phyloP scores from a whole-genome alignment of 2,797 vertebrate genomes.

The Thalassophryne amazonica region DNA sequence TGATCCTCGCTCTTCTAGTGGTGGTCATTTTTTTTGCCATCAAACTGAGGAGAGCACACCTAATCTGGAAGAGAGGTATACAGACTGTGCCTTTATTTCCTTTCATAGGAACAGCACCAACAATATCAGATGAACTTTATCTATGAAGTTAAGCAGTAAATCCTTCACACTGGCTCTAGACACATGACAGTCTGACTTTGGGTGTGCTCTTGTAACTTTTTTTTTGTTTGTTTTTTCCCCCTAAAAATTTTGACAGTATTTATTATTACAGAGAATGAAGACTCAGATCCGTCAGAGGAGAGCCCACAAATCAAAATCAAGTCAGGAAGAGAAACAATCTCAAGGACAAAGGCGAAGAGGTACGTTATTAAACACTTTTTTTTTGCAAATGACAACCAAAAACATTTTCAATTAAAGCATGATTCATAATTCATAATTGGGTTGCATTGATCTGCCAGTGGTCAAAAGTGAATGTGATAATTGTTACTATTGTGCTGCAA shows the following conservation, averaged over 20 bases:
- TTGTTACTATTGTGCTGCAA: too few species aligned
- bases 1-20: slow-evolving; percentile 80
- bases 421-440: neutral
- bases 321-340: slow-evolving; percentile 78
- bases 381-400: too few species aligned
- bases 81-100: neutral
- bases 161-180: neutral
- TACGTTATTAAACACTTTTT: slow-evolving; percentile 3
- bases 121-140: neutral
- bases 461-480: neutral
- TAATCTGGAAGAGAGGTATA: slow-evolving; percentile 87
- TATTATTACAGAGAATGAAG: slow-evolving; percentile 85
- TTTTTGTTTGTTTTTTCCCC: neutral
- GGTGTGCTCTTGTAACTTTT: neutral
- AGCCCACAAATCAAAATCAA: slow-evolving; percentile 87
- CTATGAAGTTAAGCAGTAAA: neutral
- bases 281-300: slow-evolving; percentile 81
- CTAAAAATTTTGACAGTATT: slow-evolving; percentile 34
- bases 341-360: slow-evolving; percentile 58
- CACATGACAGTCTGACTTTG: neutral
- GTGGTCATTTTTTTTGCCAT: slow-evolving; percentile 82
- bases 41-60: slow-evolving; percentile 85
- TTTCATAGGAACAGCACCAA: neutral
- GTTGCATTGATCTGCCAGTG: neutral
- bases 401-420: neutral